Evolutionary conservation across 2,113 vertebrate genomes (phyloP), one percentile per base, ranked within the genome.

Genomic region (Percina caprodes): DNA sequence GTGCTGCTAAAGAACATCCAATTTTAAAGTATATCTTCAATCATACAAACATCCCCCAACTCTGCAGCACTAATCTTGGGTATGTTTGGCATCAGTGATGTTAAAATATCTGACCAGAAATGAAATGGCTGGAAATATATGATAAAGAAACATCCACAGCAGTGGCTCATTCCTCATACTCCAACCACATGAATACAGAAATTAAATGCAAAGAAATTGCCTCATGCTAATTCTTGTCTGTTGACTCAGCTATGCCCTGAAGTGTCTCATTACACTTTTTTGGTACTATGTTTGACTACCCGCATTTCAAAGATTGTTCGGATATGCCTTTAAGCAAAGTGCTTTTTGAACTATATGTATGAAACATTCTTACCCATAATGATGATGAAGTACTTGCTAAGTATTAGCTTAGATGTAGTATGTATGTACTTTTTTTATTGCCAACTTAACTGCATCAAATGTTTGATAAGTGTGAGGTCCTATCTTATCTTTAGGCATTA

Each of bases 261-360:
- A 73, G n/a, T 58, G 76, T 74, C 70, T 77, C 12, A 59, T 78
- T 82, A 78, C 15, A 59, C 65, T 59, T 42, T 16, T n/a, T 60
- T 51, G 18, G 23, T 72, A 13, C 11, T 68, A 24, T 23, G 30
- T 83, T 56, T 79, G 23, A 66, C 45, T 19, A 56, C 26, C 21
- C 26, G 35, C 21, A 30, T 69, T 84, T 69, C n/a, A 62, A 55
- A 71, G 33, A 58, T 51, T 24, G 11, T 73, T 21, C 0, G 13
- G 48, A 35, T 42, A 62, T 46, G 35, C 39, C 21, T 42, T 61
- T 19, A 58, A 55, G 39, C 42, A 60, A 5, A 63, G 24, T 48
- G 8, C 24, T 19, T 49, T 63, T 33, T 33, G 8, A 59, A 39
- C 23, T 24, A 35, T 18, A 26, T 60, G 30, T 35, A 42, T 69